Evolutionary conservation across 2,888 invertebrate species (phyloP).

Genomic region (Drosophila nigricruria): DNA sequence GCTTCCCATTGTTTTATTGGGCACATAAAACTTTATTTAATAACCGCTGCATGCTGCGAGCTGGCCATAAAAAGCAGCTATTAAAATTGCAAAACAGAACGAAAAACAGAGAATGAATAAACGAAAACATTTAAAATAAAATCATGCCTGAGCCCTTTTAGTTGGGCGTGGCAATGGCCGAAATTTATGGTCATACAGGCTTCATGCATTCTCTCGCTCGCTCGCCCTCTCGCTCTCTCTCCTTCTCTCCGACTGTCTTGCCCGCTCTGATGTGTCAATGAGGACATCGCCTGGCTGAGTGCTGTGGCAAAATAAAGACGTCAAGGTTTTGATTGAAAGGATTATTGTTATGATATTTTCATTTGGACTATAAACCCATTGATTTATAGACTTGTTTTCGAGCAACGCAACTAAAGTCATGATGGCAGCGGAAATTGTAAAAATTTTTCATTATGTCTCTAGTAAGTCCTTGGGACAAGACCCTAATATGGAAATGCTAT

Average conservation of each 20-base stretch:
- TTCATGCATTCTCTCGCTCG: constrained; percentile 22
- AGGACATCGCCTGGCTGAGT: constrained; percentile 21
- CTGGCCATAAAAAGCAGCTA: constrained; percentile 66
- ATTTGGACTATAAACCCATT: not conserved
- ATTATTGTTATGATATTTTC: constrained; percentile 8
- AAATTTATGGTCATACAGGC: constrained; percentile 21
- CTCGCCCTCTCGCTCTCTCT: not conserved
- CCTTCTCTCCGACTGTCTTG: not conserved
- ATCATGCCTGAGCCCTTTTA: constrained; percentile 35
- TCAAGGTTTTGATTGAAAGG: constrained; percentile 13
- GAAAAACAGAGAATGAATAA: constrained; percentile 34
- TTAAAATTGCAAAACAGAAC: constrained; percentile 55
- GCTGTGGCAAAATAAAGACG: not conserved
- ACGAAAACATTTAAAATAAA: constrained; percentile 66
- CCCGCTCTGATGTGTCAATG: constrained; percentile 24
- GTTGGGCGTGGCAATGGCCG: constrained; percentile 12
- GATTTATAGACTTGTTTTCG: constrained; percentile 17
- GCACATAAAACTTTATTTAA: constrained; percentile 74
- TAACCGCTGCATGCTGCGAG: constrained; percentile 64
- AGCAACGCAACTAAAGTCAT: not conserved
- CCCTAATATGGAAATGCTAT: not conserved
- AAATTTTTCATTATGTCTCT: not conserved
- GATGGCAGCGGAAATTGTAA: not conserved
- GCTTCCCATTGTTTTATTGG: constrained; percentile 32
- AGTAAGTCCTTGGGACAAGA: too few relatives aligned